These are phyloP conservation scores for Daktulosphaira vitifoliae DNA, from an alignment of 1,140 invertebrate genomes.

Conservation along the genomic window DNA sequence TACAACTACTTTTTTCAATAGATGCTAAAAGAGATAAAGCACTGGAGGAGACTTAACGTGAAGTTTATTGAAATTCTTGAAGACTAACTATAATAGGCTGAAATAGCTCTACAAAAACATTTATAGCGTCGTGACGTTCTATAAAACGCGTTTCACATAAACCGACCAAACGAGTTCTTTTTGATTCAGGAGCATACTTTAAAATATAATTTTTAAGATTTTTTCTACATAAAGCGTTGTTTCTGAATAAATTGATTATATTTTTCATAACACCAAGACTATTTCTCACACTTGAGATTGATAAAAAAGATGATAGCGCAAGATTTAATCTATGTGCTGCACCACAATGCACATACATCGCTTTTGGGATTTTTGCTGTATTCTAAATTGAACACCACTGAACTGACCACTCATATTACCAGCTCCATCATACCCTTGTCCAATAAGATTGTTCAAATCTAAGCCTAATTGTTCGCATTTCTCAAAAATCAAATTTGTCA, in stretches of 20 bases:
- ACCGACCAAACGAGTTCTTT: too few relatives aligned
- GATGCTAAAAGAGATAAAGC: not conserved
- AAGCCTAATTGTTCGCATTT: slow-evolving; percentile 2
- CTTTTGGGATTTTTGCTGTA: not conserved
- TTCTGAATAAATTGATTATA: too few relatives aligned
- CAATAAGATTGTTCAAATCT: slow-evolving; percentile 14
- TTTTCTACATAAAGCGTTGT: too few relatives aligned
- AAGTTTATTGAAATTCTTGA: not conserved
- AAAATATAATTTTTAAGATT: too few relatives aligned
- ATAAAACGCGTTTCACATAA: not conserved
- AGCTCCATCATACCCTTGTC: slow-evolving; percentile 31
- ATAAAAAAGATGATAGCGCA: too few relatives aligned
- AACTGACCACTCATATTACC: slow-evolving; percentile 7
- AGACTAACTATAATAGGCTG: not conserved
- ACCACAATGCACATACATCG: slow-evolving; percentile 28
- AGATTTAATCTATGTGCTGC: slow-evolving; percentile 9
- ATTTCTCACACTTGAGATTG: too few relatives aligned
- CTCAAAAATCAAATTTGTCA: not conserved
- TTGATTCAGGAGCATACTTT: too few relatives aligned
- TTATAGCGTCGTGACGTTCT: not conserved
- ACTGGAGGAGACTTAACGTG: not conserved
- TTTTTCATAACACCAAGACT: too few relatives aligned
- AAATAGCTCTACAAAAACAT: not conserved
- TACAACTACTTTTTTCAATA: not conserved
- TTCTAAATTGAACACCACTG: slow-evolving; percentile 10